Base-by-base conservation (phyloP, 2,888 invertebrate species). In the Drosophila meridionalis region DNA sequence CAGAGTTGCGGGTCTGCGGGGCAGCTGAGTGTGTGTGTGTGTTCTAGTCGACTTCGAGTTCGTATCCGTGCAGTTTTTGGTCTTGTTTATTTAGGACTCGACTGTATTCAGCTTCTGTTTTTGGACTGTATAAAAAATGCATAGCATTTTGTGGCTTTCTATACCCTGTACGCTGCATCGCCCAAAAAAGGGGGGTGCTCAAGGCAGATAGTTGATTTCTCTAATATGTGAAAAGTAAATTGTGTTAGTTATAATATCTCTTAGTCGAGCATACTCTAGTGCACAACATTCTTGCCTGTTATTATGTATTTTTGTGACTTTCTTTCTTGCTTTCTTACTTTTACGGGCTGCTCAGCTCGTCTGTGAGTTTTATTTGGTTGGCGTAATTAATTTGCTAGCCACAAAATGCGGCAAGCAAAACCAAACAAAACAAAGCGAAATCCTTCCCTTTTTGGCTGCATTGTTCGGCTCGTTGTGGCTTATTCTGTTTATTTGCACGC, bases 11-110 rank as follows among this genome's bases (percentile, higher is more conserved):
- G 28, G 30, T 1, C 42, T 30, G 30, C 1, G 9, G 48, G 11
- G 36, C 14, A 30, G 38, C 47, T 40, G 59, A 14, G 28, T 53
- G 58, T 20, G 20, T 20, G 36, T 42, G 40, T 40, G n/a, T 36
- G 40, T 36, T 68, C 40, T 68, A 43, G 50, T 57, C 45, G 64
- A 70, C 43, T 70, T 70, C 56, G 55, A 61, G 42, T 56, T 56
- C 50, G 78, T 80, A 72, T 78, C 72, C 52, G 64, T 70, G 68
- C 61, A 67, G 73, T 76, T 82, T 80, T 80, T 74, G 75, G 80
- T 83, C 78, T 83, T 87, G 82, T 85, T 87, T 88, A 86, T 83
- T 86, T 86, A 86, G 88, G 85, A 86, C 71, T 80, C 53, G 65
- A 52, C 38, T 64, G 47, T 71, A 69, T 76, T 79, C 70, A 63